These are phyloP conservation scores for Microplitis mediator DNA, from an alignment of 1,140 invertebrate genomes.

Conservation along the genomic window DNA sequence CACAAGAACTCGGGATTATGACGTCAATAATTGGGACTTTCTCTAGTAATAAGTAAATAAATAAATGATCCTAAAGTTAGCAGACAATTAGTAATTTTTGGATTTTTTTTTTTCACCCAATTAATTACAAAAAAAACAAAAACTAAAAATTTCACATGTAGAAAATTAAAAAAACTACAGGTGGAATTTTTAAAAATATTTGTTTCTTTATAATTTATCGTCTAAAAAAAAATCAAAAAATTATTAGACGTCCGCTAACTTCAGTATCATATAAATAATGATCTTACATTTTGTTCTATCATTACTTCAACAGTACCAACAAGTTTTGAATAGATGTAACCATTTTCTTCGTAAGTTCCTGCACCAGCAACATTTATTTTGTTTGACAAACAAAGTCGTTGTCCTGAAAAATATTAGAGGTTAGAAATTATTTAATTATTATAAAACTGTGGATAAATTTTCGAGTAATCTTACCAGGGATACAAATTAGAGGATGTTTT, in stretches of 20 bases:
- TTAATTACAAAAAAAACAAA: no score
- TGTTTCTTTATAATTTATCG: no score
- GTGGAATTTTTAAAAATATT: no score
- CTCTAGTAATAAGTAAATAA: background rate
- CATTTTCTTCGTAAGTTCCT: constrained; percentile 83
- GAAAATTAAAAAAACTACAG: no score
- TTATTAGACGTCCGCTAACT: background rate
- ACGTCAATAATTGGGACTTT: no score
- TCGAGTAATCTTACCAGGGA: constrained; percentile 57
- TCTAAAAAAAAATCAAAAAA: background rate
- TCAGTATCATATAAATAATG: constrained; percentile 1
- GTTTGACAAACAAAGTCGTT: constrained; percentile 72
- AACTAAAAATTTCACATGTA: no score
- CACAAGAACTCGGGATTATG: no score
- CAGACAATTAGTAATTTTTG: no score
- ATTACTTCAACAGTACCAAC: constrained; percentile 75
- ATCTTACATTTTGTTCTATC: constrained; percentile 67
- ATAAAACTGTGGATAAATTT: constrained; percentile 12
- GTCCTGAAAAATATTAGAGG: constrained; percentile 62
- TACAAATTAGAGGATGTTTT: constrained; percentile 55
- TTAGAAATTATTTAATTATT: background rate
- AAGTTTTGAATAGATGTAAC: constrained; percentile 84
- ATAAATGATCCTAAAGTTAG: background rate
- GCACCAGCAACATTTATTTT: constrained; percentile 71
- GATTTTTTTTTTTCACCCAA: no score